Base-by-base conservation (phyloP, 1,140 invertebrate species). In the Leptoteleia sp. region DNA sequence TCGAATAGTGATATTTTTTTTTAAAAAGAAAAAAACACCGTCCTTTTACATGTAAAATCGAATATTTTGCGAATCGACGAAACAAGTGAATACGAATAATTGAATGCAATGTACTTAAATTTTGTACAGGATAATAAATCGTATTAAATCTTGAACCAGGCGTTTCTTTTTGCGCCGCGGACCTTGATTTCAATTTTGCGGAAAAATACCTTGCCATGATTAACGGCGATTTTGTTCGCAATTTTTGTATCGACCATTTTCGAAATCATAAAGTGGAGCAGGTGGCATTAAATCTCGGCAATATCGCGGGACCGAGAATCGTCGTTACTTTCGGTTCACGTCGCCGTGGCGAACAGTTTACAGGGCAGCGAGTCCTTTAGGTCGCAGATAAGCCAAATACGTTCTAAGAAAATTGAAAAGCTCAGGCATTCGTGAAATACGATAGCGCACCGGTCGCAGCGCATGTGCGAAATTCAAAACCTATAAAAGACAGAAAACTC, bases 361-460 rank as follows among this genome's bases (percentile, higher is more conserved):
- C 47, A 45, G 55, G 62, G 59, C 45, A 65, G 35, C 59, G 27
- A 78, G 79, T 67, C 83, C 82, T 85, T 79, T 42, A 61, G 45
- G 5, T 45, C n/a, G 7, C 52, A 78, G 86, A 89, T 88, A 89
- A 88, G 84, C 82, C 50, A 17, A 55, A 70, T 59, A 65, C 81
- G 75, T 82, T 84, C 75, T 78, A 81, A 80, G 82, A 82, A 88
- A 89, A 88, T 89, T 81, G 85, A 87, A 87, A 88, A 85, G 81
- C 79, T 83, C 87, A 87, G 65, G 82, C 81, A 85, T 47, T 85
- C 85, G 87, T 87, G 84, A 88, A 88, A 85, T 59, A 73, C 64
- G 47, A 71, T 75, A 70, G 59, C 47, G 27, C 33, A 33, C 22
- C 11, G 37, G 12, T 50, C 13, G 57, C 17, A 13, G 68, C 81